phyloP scores from a whole-genome alignment of 2,113 vertebrate species.

The Leptosomus discolor region DNA sequence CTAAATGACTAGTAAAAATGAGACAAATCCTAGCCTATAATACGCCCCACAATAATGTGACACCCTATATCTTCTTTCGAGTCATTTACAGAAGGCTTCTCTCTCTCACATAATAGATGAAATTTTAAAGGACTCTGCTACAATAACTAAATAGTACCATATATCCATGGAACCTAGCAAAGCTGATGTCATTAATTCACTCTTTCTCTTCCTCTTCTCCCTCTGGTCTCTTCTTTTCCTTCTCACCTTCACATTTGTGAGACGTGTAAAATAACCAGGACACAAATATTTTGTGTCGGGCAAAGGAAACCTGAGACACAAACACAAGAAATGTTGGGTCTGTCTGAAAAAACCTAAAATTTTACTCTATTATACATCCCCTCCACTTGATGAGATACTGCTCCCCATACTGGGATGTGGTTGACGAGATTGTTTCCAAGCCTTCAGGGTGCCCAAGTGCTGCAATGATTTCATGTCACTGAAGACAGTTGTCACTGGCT shows the following conservation, averaged over 20 bases:
- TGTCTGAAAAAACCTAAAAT: neutral
- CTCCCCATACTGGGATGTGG: neutral
- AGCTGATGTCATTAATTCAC: neutral
- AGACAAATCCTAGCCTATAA: neutral
- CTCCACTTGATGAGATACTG: neutral
- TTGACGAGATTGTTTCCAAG: neutral
- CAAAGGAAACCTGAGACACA: neutral
- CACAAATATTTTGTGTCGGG: neutral
- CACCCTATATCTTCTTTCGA: neutral
- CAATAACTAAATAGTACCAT: neutral
- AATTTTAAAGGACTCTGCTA: neutral
- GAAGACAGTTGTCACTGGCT: neutral
- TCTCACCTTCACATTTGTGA: neutral
- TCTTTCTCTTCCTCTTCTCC: neutral
- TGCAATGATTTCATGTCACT: neutral
- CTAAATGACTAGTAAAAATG: neutral
- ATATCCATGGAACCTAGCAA: neutral
- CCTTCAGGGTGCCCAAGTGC: neutral
- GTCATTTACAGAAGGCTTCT: neutral
- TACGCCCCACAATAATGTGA: neutral
- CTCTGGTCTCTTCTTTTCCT: neutral
- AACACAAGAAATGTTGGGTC: neutral
- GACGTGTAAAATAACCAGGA: neutral
- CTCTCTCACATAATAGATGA: neutral
- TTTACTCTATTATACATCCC: neutral